Evolutionary conservation across 2,888 invertebrate species (phyloP).

Genomic region (Sericinus montela): DNA sequence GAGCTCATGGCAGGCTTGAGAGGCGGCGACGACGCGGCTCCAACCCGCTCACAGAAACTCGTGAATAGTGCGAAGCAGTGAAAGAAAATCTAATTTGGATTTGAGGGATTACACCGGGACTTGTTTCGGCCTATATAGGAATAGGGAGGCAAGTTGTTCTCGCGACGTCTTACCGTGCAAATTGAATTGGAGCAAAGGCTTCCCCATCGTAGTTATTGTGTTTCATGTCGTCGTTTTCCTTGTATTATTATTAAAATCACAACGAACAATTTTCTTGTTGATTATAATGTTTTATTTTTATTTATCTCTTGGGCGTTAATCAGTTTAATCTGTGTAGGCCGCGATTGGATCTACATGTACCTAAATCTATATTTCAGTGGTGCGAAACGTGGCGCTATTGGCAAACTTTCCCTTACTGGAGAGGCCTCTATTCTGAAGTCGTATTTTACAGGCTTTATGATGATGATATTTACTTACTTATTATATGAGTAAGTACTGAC

Average conservation of each 20-base stretch:
- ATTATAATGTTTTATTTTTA: too few relatives aligned
- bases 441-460: too few relatives aligned
- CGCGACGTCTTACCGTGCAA: conserved; percentile 48
- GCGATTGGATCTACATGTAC: too few relatives aligned
- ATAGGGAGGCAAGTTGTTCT: conserved; percentile 37
- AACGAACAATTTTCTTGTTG: too few relatives aligned
- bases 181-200: conserved; percentile 60
- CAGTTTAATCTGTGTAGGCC: too few relatives aligned
- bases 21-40: conserved; percentile 32
- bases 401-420: too few relatives aligned
- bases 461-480: too few relatives aligned
- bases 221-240: neutral
- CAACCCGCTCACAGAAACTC: conserved; percentile 32
- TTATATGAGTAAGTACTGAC: too few relatives aligned
- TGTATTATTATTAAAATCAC: neutral
- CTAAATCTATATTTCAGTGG: too few relatives aligned
- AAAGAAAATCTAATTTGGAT: conserved; percentile 79
- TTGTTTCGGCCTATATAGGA: conserved; percentile 72
- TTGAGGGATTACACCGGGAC: conserved; percentile 72
- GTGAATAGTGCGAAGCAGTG: conserved; percentile 68
- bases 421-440: too few relatives aligned
- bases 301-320: too few relatives aligned
- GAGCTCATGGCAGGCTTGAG: conserved; percentile 45
- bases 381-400: too few relatives aligned
- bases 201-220: conserved; percentile 40